phyloP scores from a whole-genome alignment of 2,113 vertebrate species.

The Siniperca chuatsi region DNA sequence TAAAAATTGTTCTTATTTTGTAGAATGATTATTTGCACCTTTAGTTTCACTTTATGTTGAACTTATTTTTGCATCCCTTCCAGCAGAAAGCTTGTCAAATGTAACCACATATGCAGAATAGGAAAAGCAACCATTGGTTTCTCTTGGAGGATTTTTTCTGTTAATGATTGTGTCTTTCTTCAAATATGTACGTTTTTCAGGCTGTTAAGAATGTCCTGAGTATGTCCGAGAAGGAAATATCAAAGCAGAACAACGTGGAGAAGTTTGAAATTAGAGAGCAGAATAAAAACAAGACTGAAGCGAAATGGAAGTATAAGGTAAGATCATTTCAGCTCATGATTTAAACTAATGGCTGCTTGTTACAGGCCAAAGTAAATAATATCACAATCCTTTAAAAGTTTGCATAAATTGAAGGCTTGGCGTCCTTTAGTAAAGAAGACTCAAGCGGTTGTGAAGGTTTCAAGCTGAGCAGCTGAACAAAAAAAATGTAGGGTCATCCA shows the following conservation, averaged over 20 bases:
- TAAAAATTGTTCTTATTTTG: not conserved
- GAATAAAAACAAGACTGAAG: constrained; percentile 96
- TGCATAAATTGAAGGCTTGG: constrained; percentile 35
- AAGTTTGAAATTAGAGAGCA: constrained; percentile 96
- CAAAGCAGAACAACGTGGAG: constrained; percentile 91
- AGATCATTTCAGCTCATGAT: constrained; percentile 24
- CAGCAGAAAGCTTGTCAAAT: not conserved
- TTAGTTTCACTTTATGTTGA: not conserved
- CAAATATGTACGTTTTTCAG: constrained; percentile 75
- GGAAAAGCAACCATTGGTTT: not conserved
- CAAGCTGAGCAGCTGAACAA: constrained; percentile 31
- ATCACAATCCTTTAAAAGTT: constrained; percentile 31
- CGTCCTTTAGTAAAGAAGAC: constrained; percentile 18
- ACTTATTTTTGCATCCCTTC: not conserved
- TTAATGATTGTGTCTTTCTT: constrained; percentile 1
- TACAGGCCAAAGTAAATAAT: constrained; percentile 39
- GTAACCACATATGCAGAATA: not conserved
- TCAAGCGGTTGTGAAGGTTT: constrained; percentile 25
- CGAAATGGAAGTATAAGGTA: constrained; percentile 99
- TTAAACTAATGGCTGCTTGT: constrained; percentile 23
- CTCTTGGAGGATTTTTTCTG: not conserved
- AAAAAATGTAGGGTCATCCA: constrained; percentile 35
- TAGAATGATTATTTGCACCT: not conserved
- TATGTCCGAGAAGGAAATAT: constrained; percentile 89
- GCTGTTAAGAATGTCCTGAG: constrained; percentile 91